Evolutionary conservation across 2,113 vertebrate genomes (phyloP).

Genomic region (Calypte anna): DNA sequence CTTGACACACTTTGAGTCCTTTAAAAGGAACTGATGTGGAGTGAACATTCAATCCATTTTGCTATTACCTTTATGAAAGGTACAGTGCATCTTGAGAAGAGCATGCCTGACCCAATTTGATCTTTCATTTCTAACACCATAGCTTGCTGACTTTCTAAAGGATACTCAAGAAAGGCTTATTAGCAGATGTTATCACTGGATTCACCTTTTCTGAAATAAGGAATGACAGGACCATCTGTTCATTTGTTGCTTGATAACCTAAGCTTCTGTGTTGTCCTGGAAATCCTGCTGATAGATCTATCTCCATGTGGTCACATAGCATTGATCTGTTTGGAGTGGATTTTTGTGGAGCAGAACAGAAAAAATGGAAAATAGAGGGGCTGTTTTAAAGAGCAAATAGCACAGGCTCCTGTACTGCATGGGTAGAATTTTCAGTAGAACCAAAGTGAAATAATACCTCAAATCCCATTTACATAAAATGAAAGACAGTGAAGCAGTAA

Average conservation of each 20-base stretch:
- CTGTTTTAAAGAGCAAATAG: slow-evolving; percentile 33
- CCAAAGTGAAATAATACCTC: not conserved
- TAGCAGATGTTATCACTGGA: slow-evolving; percentile 72
- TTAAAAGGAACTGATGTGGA: slow-evolving; percentile 39
- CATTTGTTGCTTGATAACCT: slow-evolving; percentile 70
- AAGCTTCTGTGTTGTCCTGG: slow-evolving; percentile 56
- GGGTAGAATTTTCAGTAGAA: not conserved
- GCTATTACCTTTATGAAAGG: slow-evolving; percentile 69
- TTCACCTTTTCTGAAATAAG: slow-evolving; percentile 67
- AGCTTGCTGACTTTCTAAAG: slow-evolving; percentile 66
- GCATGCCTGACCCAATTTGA: slow-evolving; percentile 67
- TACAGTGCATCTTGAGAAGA: slow-evolving; percentile 64
- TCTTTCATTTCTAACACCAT: slow-evolving; percentile 72
- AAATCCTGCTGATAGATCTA: slow-evolving; percentile 63
- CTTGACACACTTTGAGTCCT: not conserved
- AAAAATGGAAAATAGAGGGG: slow-evolving; percentile 12
- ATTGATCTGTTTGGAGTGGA: slow-evolving; percentile 59
- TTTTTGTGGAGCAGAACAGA: slow-evolving; percentile 39
- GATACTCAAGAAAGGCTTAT: slow-evolving; percentile 72
- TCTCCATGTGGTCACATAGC: slow-evolving; percentile 49
- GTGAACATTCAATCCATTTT: slow-evolving; percentile 67
- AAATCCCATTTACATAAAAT: not conserved
- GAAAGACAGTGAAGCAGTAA: not conserved
- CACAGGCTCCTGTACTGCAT: not conserved
- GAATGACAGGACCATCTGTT: slow-evolving; percentile 72